Base-by-base conservation (phyloP, 2,113 vertebrate species). In the Grammomys dolichurus region DNA sequence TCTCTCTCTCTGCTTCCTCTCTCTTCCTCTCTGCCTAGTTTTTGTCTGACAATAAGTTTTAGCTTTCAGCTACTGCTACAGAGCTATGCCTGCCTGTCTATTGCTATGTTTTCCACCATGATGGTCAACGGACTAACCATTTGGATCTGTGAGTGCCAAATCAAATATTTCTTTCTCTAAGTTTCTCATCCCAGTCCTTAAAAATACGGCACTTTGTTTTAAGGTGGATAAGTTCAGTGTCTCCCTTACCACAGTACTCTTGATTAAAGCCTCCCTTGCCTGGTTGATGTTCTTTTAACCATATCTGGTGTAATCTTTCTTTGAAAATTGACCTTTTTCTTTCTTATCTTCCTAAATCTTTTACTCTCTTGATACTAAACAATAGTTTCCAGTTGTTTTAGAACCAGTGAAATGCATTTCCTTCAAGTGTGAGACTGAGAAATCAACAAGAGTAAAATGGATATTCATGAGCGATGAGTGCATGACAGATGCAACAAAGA, bases 401-500 rank as follows among this genome's bases (percentile, higher is more conserved):
- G 92, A 90, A 87, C 46, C 26, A 88, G 46, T 78, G 80, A 81
- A 73, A 88, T 54, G 26, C 7, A 92, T 88, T 92, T 89, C 67
- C 86, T 96, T 96, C 16, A 89, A 82, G 75, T 43, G 70, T 43
- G 75, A 93, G 70, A 54, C 58, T 95, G 95, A 51, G 77, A 93
- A 90, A 92, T 78, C 92, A 89, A 84, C 48, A 56, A 85, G 91
- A 72, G n/a, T 90, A 60, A 90, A 95, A 81, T 81, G 43, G 33
- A 87, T 67, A 92, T 81, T 48, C 51, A 90, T 85, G 51, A 86
- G 58, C 81, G 56, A 89, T 4, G 58, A 72, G 58, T 46, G 28
- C 90, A 80, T 76, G 58, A 85, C 16, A 95, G n/a, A 58, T 84
- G 40, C 5, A 58, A 40, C 58, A 65, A 96, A 80, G 26, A 92